Percentiles rank a stretch among this genome's conserved stretches.
These are phyloP conservation scores for Meles meles DNA, from an alignment of 2,113 vertebrate species.

Conservation along the genomic window DNA sequence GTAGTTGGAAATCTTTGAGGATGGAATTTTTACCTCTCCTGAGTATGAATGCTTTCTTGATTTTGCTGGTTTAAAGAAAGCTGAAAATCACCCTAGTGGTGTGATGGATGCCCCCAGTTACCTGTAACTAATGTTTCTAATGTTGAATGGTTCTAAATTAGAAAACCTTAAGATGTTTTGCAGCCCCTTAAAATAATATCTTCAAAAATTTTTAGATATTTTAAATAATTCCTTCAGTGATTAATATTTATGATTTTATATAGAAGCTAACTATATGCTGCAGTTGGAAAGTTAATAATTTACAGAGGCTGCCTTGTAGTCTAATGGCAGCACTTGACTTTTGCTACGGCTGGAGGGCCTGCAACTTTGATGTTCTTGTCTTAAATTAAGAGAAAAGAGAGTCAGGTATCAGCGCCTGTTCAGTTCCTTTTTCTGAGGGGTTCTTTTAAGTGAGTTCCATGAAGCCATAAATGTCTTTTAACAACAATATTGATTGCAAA, in stretches of 20 bases:
- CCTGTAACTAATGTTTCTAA: not conserved
- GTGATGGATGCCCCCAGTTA: not conserved
- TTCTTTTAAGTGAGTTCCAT: conserved; percentile 44
- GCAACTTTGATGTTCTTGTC: conserved; percentile 55
- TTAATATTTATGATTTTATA: conserved; percentile 59
- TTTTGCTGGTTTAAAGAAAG: not conserved
- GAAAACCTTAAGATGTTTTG: not conserved
- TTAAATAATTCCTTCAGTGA: conserved; percentile 37
- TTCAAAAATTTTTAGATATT: not conserved
- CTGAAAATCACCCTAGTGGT: not conserved
- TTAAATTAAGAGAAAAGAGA: conserved; percentile 58
- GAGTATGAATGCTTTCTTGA: not conserved
- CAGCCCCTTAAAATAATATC: not conserved
- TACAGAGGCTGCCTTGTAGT: conserved; percentile 59
- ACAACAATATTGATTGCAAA: conserved; percentile 58
- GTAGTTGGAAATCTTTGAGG: not conserved
- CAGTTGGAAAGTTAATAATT: conserved; percentile 71
- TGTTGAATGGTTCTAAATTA: not conserved
- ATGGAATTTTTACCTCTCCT: not conserved
- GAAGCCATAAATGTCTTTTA: conserved; percentile 41
- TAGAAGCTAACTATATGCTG: not conserved
- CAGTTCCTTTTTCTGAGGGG: conserved; percentile 38
- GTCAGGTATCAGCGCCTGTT: conserved; percentile 1
- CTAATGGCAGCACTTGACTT: conserved; percentile 70
- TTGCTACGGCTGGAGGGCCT: conserved; percentile 56